Conservation (phyloP, 2,888 invertebrate species). For the Drosophila villosipedis region DNA sequence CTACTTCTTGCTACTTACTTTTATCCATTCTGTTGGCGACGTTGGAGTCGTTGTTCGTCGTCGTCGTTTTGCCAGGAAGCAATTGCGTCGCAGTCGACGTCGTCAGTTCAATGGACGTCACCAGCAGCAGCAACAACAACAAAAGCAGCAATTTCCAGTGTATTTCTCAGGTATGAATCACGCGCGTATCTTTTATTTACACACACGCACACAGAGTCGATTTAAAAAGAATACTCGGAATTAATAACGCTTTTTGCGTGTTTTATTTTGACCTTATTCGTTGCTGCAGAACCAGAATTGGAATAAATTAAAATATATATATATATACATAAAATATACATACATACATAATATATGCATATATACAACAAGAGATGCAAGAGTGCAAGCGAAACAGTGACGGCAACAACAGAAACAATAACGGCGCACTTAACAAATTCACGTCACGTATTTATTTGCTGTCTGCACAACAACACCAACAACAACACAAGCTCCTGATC, state of each 20-base stretch:
- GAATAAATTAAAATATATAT: slow-evolving; percentile 62
- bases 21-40: slow-evolving; percentile 64
- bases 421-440: slow-evolving; percentile 70
- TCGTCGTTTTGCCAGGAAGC: slow-evolving; percentile 58
- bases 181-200: slow-evolving; percentile 60
- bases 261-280: slow-evolving; percentile 80
- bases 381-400: slow-evolving; percentile 24
- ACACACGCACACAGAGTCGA: slow-evolving; percentile 23
- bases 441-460: slow-evolving; percentile 68
- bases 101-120: slow-evolving; percentile 70
- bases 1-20: slow-evolving; percentile 59
- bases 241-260: slow-evolving; percentile 65
- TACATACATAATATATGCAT: slow-evolving; percentile 23
- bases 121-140: slow-evolving; percentile 44
- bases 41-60: slow-evolving; percentile 29
- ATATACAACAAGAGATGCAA: slow-evolving; percentile 13
- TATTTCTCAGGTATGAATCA: slow-evolving; percentile 63
- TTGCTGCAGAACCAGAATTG: slow-evolving; percentile 57
- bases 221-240: slow-evolving; percentile 64
- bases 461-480: slow-evolving; percentile 13
- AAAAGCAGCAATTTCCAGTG: slow-evolving; percentile 38
- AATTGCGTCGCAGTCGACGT: slow-evolving; percentile 48
- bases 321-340: slow-evolving; percentile 33
- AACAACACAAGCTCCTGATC: slow-evolving; percentile 29
- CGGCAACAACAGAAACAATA: slow-evolving; percentile 38